Evolutionary conservation across 2,888 invertebrate genomes (phyloP).

Genomic region (Callimorpha dominula): DNA sequence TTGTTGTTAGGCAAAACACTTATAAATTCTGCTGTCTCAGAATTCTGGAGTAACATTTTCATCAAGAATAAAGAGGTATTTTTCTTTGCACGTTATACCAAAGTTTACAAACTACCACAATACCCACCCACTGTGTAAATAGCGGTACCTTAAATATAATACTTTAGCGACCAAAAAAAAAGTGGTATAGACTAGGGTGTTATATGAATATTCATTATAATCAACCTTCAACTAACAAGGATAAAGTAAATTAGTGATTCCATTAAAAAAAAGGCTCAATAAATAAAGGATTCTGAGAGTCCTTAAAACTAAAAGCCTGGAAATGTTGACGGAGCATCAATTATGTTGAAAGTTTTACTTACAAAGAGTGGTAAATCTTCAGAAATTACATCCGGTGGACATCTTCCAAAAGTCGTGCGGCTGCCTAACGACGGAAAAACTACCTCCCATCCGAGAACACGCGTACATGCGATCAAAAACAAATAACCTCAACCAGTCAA

Average conservation of each 20-base stretch:
- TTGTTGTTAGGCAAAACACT: background rate
- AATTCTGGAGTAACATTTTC: background rate
- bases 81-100: background rate
- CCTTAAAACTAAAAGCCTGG: background rate
- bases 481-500: slow-evolving; percentile 24
- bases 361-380: slow-evolving; percentile 6
- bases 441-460: slow-evolving; percentile 31
- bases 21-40: background rate
- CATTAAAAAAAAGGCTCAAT: slow-evolving; percentile 10
- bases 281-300: slow-evolving; percentile 2
- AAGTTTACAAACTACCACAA: background rate
- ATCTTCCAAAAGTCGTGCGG: background rate
- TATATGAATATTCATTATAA: slow-evolving; percentile 10
- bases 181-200: background rate
- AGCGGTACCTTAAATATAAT: background rate
- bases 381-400: slow-evolving; percentile 9
- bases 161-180: background rate
- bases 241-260: slow-evolving; percentile 9
- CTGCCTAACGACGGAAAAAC: slow-evolving; percentile 27
- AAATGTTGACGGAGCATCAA: background rate
- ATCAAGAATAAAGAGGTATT: background rate
- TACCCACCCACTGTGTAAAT: background rate
- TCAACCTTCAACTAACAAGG: slow-evolving; percentile 6
- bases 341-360: slow-evolving; percentile 11
- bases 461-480: slow-evolving; percentile 42